Base-by-base conservation (phyloP, 2,888 invertebrate species). In the Leucophenga montana region DNA sequence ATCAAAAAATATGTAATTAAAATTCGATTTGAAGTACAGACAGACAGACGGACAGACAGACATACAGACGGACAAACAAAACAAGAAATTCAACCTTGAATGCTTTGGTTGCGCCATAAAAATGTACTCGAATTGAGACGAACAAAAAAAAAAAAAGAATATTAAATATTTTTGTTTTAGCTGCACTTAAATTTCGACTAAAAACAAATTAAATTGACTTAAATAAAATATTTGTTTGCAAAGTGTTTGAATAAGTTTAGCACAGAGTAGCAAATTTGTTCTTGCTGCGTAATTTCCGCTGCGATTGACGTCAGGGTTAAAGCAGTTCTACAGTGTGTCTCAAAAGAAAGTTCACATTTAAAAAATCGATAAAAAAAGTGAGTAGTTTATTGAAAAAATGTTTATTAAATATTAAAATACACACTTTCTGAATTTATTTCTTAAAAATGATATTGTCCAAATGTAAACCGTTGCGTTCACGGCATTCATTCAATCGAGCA, bases 141-240 rank as follows among this genome's bases (percentile, higher is more conserved):
- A 44, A 68, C 61, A 13, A 54, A 59, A 70, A 66, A 22, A 54
- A 14, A 22, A 71, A 66, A 33, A 69, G 64, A 67, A 57, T 53
- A 13, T 53, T 54, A 62, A 66, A 67, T 27, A 33, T 31, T 57
- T 39, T 61, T 39, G 2, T 33, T 64, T 27, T 31, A 27, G 57
- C 1, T 20, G 31, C 4, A 14, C 67, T 59, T 66, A 54, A 65
- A 57, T 64, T 70, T 22, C 65, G 44, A 66, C 67, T 67, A 54
- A 48, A 75, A 74, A 73, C 67, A 67, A 75, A 77, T 79, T 77
- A 76, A 83, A 73, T 44, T 62, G 78, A 72, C 72, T 70, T 72
- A 77, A 69, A 62, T 64, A 50, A 2, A 50, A 5, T 50, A 50
- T 50, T 50, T 50, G 5, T 8, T 39, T 33, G 8, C 33, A 33